Percentiles rank a stretch among this genome's conserved stretches.
phyloP scores from a whole-genome alignment of 1,140 invertebrate genomes.

The Berghia stephanieae region DNA sequence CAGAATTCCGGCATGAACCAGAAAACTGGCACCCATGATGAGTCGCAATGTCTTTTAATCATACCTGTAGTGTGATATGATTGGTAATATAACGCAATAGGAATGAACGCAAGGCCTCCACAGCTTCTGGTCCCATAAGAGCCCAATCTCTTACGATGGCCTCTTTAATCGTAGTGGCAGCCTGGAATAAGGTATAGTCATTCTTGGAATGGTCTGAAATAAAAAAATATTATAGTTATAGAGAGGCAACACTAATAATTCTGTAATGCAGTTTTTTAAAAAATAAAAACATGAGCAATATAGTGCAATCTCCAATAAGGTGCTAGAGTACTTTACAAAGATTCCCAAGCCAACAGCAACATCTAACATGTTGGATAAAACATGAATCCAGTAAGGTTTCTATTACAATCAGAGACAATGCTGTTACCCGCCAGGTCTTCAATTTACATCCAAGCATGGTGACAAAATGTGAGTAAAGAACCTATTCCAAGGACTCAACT shows the following conservation, averaged over 20 bases:
- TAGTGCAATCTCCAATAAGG: background rate
- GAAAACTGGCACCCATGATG: too few relatives aligned
- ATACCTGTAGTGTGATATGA: constrained; percentile 67
- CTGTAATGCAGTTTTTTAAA: background rate
- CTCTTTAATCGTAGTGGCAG: constrained; percentile 83
- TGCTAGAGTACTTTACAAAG: background rate
- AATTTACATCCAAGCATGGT: too few relatives aligned
- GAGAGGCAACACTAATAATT: background rate
- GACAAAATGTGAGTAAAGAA: too few relatives aligned
- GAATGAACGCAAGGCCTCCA: constrained; percentile 79
- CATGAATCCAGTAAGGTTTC: background rate
- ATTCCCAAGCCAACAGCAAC: background rate
- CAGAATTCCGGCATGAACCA: too few relatives aligned
- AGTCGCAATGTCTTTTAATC: too few relatives aligned
- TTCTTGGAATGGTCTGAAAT: constrained; percentile 76
- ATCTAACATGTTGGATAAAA: background rate
- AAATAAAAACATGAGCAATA: background rate
- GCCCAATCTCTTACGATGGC: constrained; percentile 86
- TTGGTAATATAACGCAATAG: constrained; percentile 81
- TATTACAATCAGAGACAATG: too few relatives aligned
- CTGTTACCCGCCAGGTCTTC: too few relatives aligned
- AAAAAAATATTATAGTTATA: constrained; percentile 11
- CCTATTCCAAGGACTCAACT: too few relatives aligned
- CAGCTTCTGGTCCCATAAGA: constrained; percentile 74
- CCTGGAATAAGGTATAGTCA: constrained; percentile 88